These are phyloP conservation scores for Cataglyphis hispanica DNA, from an alignment of 1,140 invertebrate genomes.

Conservation along the genomic window DNA sequence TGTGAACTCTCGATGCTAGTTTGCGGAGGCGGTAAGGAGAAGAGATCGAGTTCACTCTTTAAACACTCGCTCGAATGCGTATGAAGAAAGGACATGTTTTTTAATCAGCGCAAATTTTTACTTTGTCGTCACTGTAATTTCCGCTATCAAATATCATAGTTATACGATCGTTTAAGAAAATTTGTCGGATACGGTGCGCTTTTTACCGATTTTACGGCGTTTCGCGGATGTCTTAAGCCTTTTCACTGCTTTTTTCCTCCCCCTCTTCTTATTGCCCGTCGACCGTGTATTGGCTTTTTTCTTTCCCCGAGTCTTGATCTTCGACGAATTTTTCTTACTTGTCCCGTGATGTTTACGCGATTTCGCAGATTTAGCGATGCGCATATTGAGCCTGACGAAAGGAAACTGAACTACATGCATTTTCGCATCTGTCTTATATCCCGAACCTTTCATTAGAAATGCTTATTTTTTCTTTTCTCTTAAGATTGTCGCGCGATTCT, in stretches of 20 bases:
- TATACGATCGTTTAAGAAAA: neutral
- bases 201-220: neutral
- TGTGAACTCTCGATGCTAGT: neutral
- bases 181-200: neutral
- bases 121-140: neutral
- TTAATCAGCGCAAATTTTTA: too few species aligned
- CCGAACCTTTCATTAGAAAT: neutral
- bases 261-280: too few species aligned
- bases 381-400: neutral
- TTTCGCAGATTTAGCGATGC: too few species aligned
- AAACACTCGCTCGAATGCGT: neutral
- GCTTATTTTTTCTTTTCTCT: conserved; percentile 28
- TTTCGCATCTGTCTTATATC: neutral
- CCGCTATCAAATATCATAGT: too few species aligned
- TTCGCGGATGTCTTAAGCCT: neutral
- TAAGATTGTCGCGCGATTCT: neutral
- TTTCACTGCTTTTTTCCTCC: too few species aligned
- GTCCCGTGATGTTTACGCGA: neutral
- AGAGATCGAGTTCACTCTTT: conserved; percentile 18
- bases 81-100: neutral
- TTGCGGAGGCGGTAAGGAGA: neutral
- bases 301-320: too few species aligned
- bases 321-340: neutral
- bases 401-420: neutral
- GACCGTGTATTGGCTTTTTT: neutral